Evolutionary conservation across 2,113 vertebrate genomes (phyloP).

Genomic region (Carassius auratus): DNA sequence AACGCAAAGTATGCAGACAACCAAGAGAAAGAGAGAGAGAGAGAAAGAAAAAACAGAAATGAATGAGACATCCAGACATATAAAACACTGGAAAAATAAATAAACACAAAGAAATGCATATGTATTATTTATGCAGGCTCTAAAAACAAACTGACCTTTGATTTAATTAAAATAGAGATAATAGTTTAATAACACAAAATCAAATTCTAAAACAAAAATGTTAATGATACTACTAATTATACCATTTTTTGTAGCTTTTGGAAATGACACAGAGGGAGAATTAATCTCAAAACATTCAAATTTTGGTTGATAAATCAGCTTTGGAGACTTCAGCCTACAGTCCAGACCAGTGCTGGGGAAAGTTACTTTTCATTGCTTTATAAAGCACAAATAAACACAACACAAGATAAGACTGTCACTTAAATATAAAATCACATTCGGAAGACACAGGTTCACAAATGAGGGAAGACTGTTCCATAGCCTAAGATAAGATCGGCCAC

Average conservation of each 20-base stretch:
- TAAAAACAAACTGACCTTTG: neutral
- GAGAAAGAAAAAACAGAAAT: conserved; percentile 55
- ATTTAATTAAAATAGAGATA: neutral
- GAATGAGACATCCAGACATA: conserved; percentile 42
- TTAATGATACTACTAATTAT: no score
- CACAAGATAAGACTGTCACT: no score
- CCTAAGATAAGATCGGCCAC: no score
- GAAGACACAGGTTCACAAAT: no score
- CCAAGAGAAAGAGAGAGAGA: conserved; percentile 64
- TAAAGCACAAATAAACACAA: no score
- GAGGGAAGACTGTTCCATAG: no score
- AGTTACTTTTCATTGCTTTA: neutral
- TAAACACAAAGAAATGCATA: neutral
- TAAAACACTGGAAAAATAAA: conserved; percentile 43
- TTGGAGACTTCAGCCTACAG: neutral
- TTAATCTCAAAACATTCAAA: neutral
- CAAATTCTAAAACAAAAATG: no score
- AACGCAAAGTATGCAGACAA: conserved; percentile 75
- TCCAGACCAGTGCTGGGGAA: neutral
- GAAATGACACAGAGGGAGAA: neutral
- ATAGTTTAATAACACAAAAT: neutral
- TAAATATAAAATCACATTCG: no score
- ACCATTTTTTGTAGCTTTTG: neutral
- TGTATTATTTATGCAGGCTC: neutral
- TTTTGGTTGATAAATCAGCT: neutral